Conservation (phyloP, 2,888 invertebrate genomes). For the Philopedon plagiatum region DNA sequence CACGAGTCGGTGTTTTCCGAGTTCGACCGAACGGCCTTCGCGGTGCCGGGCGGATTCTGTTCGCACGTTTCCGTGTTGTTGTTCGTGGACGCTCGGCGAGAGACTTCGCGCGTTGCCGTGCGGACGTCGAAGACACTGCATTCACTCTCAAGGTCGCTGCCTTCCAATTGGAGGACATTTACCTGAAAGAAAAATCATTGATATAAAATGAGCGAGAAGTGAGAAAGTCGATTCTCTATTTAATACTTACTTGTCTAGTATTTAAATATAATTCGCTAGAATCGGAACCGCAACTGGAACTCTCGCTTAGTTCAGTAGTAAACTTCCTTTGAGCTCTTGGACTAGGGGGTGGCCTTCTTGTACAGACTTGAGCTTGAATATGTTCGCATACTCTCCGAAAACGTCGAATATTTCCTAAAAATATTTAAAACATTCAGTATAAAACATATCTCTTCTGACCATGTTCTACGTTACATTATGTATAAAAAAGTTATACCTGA, state of each 20-base stretch:
- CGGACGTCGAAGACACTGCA: constrained; percentile 75
- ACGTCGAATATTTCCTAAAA: constrained; percentile 90
- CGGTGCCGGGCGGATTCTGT: constrained; percentile 63
- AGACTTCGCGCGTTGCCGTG: constrained; percentile 59
- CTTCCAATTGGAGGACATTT: constrained; percentile 72
- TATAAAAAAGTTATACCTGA: constrained; percentile 78
- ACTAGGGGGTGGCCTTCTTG: constrained; percentile 74
- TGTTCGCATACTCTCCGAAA: constrained; percentile 97
- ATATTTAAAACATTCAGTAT: not conserved
- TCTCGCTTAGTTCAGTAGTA: constrained; percentile 78
- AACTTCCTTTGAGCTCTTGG: constrained; percentile 77
- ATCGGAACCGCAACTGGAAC: constrained; percentile 79
- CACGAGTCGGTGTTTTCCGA: constrained; percentile 72
- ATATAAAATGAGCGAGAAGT: not conserved
- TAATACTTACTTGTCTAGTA: constrained; percentile 63
- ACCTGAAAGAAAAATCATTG: constrained; percentile 59
- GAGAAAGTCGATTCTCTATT: not conserved
- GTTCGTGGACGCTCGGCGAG: constrained; percentile 70
- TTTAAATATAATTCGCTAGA: constrained; percentile 73
- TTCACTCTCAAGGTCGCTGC: constrained; percentile 76
- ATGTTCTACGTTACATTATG: not conserved
- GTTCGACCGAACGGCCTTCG: constrained; percentile 70
- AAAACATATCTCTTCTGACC: no score
- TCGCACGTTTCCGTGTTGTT: constrained; percentile 68
- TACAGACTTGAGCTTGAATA: constrained; percentile 85